Evolutionary conservation across 2,113 vertebrate genomes (phyloP).

Genomic region (Rafetus swinhoei): DNA sequence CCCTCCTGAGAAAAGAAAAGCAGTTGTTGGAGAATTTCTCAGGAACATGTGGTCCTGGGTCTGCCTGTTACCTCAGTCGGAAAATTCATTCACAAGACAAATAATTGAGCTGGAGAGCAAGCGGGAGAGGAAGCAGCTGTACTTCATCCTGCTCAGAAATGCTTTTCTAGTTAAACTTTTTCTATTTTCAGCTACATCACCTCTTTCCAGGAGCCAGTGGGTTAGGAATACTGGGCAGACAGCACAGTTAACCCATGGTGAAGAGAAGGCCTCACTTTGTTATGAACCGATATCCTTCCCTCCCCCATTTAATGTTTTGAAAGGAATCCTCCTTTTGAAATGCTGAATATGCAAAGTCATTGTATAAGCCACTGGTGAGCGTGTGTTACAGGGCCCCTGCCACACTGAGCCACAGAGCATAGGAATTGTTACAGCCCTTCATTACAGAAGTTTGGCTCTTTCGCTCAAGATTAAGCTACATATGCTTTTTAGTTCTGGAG

Average conservation of each 20-base stretch:
- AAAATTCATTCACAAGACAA: slow-evolving; percentile 58
- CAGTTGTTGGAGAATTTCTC: slow-evolving; percentile 36
- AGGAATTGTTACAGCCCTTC: neutral
- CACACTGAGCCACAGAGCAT: neutral
- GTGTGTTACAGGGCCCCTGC: neutral
- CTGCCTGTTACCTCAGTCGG: slow-evolving; percentile 55
- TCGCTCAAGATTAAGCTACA: neutral
- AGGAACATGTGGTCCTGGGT: slow-evolving; percentile 29
- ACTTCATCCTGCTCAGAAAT: neutral
- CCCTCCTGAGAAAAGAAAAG: slow-evolving; percentile 24
- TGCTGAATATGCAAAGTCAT: neutral
- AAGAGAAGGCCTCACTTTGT: neutral
- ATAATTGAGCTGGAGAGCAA: slow-evolving; percentile 60
- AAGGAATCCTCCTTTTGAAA: neutral
- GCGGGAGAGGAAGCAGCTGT: slow-evolving; percentile 33
- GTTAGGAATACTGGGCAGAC: neutral
- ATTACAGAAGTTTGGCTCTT: neutral
- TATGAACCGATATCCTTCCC: neutral
- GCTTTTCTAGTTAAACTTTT: neutral
- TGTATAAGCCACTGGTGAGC: neutral
- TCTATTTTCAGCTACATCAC: neutral
- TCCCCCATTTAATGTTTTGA: neutral
- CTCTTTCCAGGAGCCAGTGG: neutral
- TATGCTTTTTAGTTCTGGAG: neutral
- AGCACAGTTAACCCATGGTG: neutral